Percentiles rank a stretch among this genome's conserved stretches.
Evolutionary conservation across 2,888 invertebrate genomes (phyloP).

Genomic region (Parasteatoda lunata): DNA sequence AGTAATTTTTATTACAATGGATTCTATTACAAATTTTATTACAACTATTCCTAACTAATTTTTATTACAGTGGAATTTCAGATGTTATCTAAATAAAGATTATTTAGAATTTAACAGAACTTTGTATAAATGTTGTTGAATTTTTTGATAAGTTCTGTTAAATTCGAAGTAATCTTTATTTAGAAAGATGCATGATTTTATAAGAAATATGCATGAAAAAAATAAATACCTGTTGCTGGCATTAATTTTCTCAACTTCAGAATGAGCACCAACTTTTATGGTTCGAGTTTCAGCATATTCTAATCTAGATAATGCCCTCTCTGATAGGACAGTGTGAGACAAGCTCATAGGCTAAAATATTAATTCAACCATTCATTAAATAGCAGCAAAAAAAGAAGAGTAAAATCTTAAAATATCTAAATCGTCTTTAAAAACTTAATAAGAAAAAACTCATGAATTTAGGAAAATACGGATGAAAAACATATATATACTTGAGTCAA

Average conservation of each 20-base stretch:
- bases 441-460: not conserved
- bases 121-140: too few relatives aligned
- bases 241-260: conserved; percentile 90
- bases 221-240: conserved; percentile 84
- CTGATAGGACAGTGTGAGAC: conserved; percentile 86
- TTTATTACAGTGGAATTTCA: too few relatives aligned
- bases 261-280: conserved; percentile 91
- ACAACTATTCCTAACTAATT: too few relatives aligned
- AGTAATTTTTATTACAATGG: too few relatives aligned
- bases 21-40: too few relatives aligned
- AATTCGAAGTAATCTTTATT: too few relatives aligned
- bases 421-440: not conserved
- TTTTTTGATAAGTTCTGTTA: too few relatives aligned
- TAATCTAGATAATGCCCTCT: conserved; percentile 88
- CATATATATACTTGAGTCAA: not conserved
- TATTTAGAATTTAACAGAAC: too few relatives aligned
- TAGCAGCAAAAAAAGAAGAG: conserved; percentile 2
- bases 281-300: conserved; percentile 87
- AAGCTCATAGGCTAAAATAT: conserved; percentile 81
- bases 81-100: too few relatives aligned
- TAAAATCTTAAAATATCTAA: not conserved
- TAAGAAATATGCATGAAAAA: not conserved
- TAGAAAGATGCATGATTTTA: not conserved
- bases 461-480: not conserved
- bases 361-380: not conserved